Percentiles rank a stretch among this genome's conserved stretches.
Evolutionary conservation across 2,113 vertebrate species (phyloP).

Genomic region (Hirundichthys speculiger): DNA sequence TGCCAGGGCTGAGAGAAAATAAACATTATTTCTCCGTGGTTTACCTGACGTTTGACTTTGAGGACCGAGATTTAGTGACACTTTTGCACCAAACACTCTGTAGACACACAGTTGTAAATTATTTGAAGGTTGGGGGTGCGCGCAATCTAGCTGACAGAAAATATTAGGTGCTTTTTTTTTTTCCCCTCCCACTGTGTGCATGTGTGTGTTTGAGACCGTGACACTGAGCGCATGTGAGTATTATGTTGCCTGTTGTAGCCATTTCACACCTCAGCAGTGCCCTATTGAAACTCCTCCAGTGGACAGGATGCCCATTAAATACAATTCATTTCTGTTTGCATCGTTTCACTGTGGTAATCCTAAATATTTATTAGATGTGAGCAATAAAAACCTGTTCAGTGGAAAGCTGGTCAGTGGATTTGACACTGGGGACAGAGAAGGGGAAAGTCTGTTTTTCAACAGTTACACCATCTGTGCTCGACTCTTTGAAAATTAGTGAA

Average conservation of each 20-base stretch:
- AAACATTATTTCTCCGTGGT: conserved; percentile 84
- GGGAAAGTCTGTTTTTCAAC: conserved; percentile 47
- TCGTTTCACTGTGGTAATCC: conserved; percentile 76
- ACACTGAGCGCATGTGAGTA: conserved; percentile 50
- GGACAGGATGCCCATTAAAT: conserved; percentile 73
- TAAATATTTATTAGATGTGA: conserved; percentile 79
- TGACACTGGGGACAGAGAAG: conserved; percentile 54
- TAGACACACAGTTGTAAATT: conserved; percentile 79
- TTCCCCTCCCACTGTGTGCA: neutral
- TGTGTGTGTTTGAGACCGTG: conserved; percentile 32
- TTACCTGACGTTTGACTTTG: conserved; percentile 85
- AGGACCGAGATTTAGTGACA: conserved; percentile 83
- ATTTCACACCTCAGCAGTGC: conserved; percentile 70
- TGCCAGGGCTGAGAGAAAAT: conserved; percentile 80
- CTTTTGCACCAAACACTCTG: conserved; percentile 77
- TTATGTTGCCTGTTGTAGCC: conserved; percentile 72
- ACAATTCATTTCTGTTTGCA: conserved; percentile 79
- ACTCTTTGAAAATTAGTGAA: conserved; percentile 24
- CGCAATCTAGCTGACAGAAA: conserved; percentile 76
- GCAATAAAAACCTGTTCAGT: conserved; percentile 73
- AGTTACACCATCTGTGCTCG: conserved; percentile 60
- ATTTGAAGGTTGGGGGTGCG: conserved; percentile 81
- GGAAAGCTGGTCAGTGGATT: conserved; percentile 54
- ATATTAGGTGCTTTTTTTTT: conserved; percentile 63
- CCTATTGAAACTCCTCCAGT: conserved; percentile 68